These are phyloP conservation scores for Palloptera scutellata DNA, from an alignment of 2,888 invertebrate species.

Conservation along the genomic window DNA sequence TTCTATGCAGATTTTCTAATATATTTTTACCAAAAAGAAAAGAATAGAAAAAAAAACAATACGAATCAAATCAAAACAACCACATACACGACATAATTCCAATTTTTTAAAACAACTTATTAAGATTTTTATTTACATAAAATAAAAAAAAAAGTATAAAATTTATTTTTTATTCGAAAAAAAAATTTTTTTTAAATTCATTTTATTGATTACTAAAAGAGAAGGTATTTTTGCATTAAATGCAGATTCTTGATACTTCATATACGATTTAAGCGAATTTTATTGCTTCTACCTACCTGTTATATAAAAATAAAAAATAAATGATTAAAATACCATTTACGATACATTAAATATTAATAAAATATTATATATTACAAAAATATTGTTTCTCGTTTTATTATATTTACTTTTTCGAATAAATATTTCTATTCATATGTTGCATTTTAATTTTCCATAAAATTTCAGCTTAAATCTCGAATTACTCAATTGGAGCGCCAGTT, in stretches of 20 bases:
- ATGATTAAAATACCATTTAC: slow-evolving; percentile 16
- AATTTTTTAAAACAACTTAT: too few species aligned
- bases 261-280: slow-evolving; percentile 33
- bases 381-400: slow-evolving; percentile 47
- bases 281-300: slow-evolving; percentile 33
- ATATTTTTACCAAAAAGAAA: not conserved
- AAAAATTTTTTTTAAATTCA: too few species aligned
- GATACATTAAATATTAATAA: slow-evolving; percentile 37
- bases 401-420: slow-evolving; percentile 11
- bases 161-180: too few species aligned
- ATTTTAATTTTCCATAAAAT: slow-evolving; percentile 35
- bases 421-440: slow-evolving; percentile 30
- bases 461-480: slow-evolving; percentile 68
- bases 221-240: slow-evolving; percentile 42
- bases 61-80: too few species aligned
- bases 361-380: slow-evolving; percentile 39
- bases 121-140: not conserved
- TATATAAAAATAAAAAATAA: slow-evolving; percentile 10
- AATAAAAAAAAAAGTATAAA: slow-evolving; percentile 34
- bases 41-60: too few species aligned
- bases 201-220: not conserved
- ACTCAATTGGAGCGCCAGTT: slow-evolving; percentile 71
- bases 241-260: slow-evolving; percentile 19
- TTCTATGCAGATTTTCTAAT: slow-evolving; percentile 31
- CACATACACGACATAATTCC: too few species aligned